Evolutionary conservation across 2,113 vertebrate species (phyloP), one percentile per base, ranked within the genome.

Genomic region (Oncorhynchus keta): DNA sequence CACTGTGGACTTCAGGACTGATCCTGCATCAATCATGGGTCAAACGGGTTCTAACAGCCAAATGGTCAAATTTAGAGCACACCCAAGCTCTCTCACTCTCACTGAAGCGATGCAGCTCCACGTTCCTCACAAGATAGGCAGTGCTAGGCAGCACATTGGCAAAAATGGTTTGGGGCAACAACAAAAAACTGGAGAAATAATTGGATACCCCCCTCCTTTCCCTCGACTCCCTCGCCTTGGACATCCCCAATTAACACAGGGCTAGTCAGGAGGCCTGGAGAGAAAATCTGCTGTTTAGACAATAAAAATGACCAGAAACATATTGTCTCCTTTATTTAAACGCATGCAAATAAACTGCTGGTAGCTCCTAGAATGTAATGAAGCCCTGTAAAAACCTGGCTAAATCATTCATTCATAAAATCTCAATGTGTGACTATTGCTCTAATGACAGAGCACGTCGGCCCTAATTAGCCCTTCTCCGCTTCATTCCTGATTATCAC

Each of bases 321-420:
- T 94, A 93, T 93, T 93, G 91, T 91, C 75, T 92, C 55, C 79
- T 90, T 90, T 86, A 89, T 81, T 85, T 79, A 87, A 80, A 76
- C 80, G 83, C 89, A 93, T 73, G 81, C 83, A 89, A 93, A 92
- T 73, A 72, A 83, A 55, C 77, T 72, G 88, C 83, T 89, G 82
- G 89, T 92, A 92, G 90, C 93, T 92, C 89, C 30, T 89, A 92
- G 86, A 93, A 90, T 90, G 88, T 85, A 93, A 94, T 93, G 90
- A 93, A 90, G 89, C 88, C 87, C 87, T 75, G 82, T 82, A 89
- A 94, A 84, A 92, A 95, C 83, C 92, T 93, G 92, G 91, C 95
- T 91, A 95, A 96, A 90, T 93, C 93, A 95, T 93, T 95, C 95
- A 95, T 92, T 95, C 95, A 93, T 94, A 95, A 93, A 96, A 96